Conservation (phyloP, 2,888 invertebrate genomes). For the Lepas anatifera region DNA sequence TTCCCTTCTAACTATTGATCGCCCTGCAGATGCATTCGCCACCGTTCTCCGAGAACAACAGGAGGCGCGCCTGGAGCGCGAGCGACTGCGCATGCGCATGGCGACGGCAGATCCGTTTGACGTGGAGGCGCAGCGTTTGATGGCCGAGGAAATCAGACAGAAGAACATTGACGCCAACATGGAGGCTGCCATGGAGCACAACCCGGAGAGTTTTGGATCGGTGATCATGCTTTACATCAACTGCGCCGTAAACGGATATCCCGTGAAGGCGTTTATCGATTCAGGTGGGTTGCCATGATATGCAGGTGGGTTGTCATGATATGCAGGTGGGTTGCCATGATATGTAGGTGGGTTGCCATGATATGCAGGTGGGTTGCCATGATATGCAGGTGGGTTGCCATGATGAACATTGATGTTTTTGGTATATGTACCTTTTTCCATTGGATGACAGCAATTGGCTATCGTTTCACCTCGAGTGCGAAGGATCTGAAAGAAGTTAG, state of each 20-base stretch:
- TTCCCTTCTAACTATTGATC: no score
- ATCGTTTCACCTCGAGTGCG: no score
- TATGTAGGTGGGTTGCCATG: no score
- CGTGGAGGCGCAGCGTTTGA: conserved; percentile 83
- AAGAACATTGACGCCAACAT: conserved; percentile 96
- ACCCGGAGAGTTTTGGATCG: conserved; percentile 95
- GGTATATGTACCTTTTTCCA: no score
- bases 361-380: no score
- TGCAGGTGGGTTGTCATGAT: no score
- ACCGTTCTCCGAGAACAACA: conserved; percentile 70
- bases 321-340: no score
- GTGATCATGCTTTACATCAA: conserved; percentile 97
- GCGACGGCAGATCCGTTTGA: conserved; percentile 91
- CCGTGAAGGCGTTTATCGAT: conserved; percentile 96
- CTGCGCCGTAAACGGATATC: conserved; percentile 90
- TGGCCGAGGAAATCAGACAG: conserved; percentile 88
- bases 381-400: no score
- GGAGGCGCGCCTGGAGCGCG: conserved; percentile 63
- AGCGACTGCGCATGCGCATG: conserved; percentile 71
- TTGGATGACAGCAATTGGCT: no score
- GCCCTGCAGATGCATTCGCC: conserved; percentile 61
- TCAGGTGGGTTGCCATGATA: conserved; percentile 66
- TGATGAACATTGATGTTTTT: no score
- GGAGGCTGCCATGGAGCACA: conserved; percentile 97
- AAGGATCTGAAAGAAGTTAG: no score